phyloP scores from a whole-genome alignment of 2,888 invertebrate species.

The Cyclophora albipunctata region DNA sequence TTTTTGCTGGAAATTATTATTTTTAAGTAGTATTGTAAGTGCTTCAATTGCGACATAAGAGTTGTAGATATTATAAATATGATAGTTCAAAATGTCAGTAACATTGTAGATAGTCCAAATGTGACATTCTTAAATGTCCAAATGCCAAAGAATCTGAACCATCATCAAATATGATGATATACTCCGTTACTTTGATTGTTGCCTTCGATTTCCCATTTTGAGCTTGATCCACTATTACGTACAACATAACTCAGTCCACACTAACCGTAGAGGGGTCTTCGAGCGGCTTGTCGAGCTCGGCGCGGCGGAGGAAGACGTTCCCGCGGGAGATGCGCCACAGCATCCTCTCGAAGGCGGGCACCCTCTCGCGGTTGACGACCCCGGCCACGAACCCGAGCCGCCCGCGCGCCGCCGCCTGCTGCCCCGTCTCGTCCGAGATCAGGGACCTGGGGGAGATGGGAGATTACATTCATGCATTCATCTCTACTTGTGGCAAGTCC shows the following conservation, averaged over 20 bases:
- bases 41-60: no score
- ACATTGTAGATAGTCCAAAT: no score
- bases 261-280: conserved; percentile 90
- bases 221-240: no score
- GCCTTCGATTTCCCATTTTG: no score
- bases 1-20: no score
- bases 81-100: no score
- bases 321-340: conserved; percentile 95
- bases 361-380: conserved; percentile 90
- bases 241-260: conserved; percentile 5
- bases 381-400: conserved; percentile 89
- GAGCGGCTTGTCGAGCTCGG: conserved; percentile 87
- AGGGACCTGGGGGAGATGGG: conserved; percentile 41
- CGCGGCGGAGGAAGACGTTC: conserved; percentile 90
- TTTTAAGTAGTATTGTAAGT: no score
- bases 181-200: no score
- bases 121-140: no score
- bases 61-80: no score
- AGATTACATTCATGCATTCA: background rate
- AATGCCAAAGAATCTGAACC: no score
- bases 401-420: conserved; percentile 62
- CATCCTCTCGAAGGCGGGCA: conserved; percentile 94
- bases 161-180: no score
- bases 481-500: background rate
- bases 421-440: conserved; percentile 62